Evolutionary conservation across 2,797 vertebrate genomes (phyloP), one percentile per base, ranked within the genome.

Genomic region (Pipistrellus pygmaeus): DNA sequence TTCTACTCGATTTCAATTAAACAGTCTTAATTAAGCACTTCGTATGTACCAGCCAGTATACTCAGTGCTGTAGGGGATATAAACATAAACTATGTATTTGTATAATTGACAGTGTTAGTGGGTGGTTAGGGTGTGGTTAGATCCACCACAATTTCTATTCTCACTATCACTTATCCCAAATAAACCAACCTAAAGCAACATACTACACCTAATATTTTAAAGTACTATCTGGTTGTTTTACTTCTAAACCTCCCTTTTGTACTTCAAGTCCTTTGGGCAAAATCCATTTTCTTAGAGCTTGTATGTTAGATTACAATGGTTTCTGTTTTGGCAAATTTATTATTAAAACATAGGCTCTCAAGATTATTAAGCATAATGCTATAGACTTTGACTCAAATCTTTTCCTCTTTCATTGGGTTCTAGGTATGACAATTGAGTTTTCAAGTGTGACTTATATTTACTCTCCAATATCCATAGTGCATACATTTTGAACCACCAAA

Each of bases 271-370:
- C 6, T 66, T 78, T 83, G 73, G 51, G 51, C 15, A 91, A 84
- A 72, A 72, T 78, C 20, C 73, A 6, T 64, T 86, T 91, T 85
- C 32, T 91, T 96, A 78, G 8, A 82, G 14, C 3, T 73, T 72
- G 21, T 38, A 15, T 72, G 11, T 91, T 93, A 85, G 75, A 72
- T 85, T 25, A 71, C 30, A 68, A 35, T 25, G 23, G 12, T 41
- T 17, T 83, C 64, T 48, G 1, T 35, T 41, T 75, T 69, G 66
- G 27, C 13, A 5, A 83, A 57, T 66, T 48, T 90, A n/a, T 80
- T 84, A 55, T 81, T 85, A 73, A 87, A 87, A 83, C 23, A 4
- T 90, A 89, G 68, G 57, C n/a, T 69, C 23, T 85, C 51, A 71
- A 77, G 18, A 76, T 76, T 78, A 38, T 71, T 72, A 88, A 62